phyloP scores from a whole-genome alignment of 2,113 vertebrate species.

The Tragelaphus scriptus region DNA sequence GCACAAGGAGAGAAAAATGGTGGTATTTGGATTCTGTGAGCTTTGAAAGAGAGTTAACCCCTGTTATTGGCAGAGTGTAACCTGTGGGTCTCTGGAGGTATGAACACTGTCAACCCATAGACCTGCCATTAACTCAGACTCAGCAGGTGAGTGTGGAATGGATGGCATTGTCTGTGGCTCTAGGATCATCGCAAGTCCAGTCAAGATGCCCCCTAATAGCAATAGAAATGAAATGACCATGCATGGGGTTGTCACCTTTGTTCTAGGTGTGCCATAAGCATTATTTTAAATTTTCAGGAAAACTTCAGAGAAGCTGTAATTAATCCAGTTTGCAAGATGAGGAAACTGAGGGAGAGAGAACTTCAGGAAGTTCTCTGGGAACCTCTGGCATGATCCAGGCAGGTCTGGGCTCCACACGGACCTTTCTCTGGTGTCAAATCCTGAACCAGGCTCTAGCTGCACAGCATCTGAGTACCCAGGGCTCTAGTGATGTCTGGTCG shows the following conservation, averaged over 20 bases:
- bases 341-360: neutral
- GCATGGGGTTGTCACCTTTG: neutral
- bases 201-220: neutral
- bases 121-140: neutral
- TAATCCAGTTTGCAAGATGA: neutral
- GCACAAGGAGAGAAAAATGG: neutral
- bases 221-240: neutral
- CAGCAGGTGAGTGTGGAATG: rapidly evolving
- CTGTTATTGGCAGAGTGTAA: neutral
- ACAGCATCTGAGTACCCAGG: neutral
- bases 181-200: neutral
- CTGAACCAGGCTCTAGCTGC: neutral
- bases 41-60: neutral
- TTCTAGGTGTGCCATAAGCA: neutral
- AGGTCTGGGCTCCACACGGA: neutral
- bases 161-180: neutral
- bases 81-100: neutral
- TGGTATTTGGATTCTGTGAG: neutral
- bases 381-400: neutral
- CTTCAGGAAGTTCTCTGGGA: neutral
- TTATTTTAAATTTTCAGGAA: neutral
- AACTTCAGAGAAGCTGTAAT: neutral
- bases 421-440: neutral
- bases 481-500: neutral
- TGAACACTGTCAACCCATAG: neutral